Evolutionary conservation across 2,888 invertebrate genomes (phyloP).

Genomic region (Lochmaea crataegi): DNA sequence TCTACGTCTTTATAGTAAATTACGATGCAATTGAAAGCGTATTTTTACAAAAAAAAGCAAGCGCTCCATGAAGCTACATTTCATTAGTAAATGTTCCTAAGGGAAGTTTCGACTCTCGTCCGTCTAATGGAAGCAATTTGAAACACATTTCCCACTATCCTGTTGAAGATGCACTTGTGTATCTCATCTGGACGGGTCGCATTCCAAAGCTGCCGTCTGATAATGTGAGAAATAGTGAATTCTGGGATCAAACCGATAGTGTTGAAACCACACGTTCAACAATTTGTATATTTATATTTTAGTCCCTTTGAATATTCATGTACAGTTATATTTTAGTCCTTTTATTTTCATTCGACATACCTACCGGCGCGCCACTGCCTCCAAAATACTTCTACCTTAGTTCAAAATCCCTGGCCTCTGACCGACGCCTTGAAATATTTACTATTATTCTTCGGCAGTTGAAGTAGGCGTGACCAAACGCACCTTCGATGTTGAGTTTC

Average conservation of each 20-base stretch:
- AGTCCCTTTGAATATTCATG: no score
- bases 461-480: no score
- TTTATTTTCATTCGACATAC: no score
- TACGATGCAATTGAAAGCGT: slow-evolving; percentile 1
- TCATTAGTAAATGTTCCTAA: slow-evolving; percentile 4
- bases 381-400: no score
- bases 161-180: slow-evolving; percentile 4
- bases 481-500: no score
- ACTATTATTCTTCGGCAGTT: no score
- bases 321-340: no score
- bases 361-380: no score
- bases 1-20: background rate
- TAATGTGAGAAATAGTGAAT: background rate
- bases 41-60: background rate
- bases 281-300: no score
- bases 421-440: no score
- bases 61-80: background rate
- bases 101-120: background rate
- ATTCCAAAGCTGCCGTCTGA: background rate
- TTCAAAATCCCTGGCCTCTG: no score
- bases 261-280: no score
- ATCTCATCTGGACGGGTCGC: slow-evolving; percentile 2
- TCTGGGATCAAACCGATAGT: background rate
- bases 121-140: slow-evolving; percentile 4
- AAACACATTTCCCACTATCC: background rate